Base-by-base conservation (phyloP, 2,113 vertebrate genomes). In the Stictonetta naevosa region DNA sequence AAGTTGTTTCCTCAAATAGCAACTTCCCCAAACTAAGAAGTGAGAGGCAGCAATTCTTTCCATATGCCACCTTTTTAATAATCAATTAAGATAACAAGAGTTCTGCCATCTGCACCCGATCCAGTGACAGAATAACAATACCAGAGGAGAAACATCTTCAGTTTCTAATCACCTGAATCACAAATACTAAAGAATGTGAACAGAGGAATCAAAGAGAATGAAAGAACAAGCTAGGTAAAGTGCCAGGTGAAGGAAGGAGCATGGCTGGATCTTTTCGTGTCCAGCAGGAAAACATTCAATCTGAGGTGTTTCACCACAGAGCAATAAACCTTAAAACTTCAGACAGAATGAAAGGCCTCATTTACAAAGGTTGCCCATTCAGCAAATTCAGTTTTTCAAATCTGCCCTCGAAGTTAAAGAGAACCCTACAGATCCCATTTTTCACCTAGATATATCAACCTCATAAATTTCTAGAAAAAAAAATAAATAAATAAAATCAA, bases 11-110 rank as follows among this genome's bases (percentile, higher is more conserved):
- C 44, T 85, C 58, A 78, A 25, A 56, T 11, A 86, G 55, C 14
- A 74, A 69, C 76, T 95, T 96, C 55, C 77, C 67, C 50, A 88
- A 76, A 36, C 31, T 74, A 29, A 93, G 68, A 92, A 84, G 66
- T 48, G 73, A 81, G 88, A 87, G 58, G 4, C 94, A 96, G 53
- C 16, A 67, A 91, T 79, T 91, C 66, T 38, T 82, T 86, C 87
- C 94, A 96, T 95, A 94, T 89, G 82, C 69, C 67, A 93, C 31
- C 72, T 78, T 93, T 94, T 96, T 94, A 94, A 96, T 90, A 96
- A 90, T 93, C 90, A 83, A 87, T 92, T 95, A 91, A 77, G 55
- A 42, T 76, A 94, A 92, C 64, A 79, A 71, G 91, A 92, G 55
- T 67, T 94, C 60, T 91, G 71, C 82, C 87, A 83, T 89, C 84